phyloP scores from a whole-genome alignment of 2,888 invertebrate species.

The Amiota mariae region DNA sequence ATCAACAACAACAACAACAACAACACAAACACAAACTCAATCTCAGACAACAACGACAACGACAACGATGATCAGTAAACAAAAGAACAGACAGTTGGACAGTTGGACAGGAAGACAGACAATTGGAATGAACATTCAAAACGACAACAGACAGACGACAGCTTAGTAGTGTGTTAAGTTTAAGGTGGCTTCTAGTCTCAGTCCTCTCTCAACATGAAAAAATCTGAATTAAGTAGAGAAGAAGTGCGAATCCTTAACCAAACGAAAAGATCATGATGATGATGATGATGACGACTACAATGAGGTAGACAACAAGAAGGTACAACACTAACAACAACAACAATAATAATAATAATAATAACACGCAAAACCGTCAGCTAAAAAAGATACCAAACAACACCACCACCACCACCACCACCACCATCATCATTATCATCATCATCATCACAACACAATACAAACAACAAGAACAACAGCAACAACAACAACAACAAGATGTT shows the following conservation, averaged over 20 bases:
- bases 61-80: neutral
- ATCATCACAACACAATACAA: too few species aligned
- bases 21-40: too few species aligned
- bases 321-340: slow-evolving; percentile 19
- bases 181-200: too few species aligned
- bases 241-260: too few species aligned
- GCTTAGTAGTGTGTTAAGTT: too few species aligned
- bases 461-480: slow-evolving; percentile 21
- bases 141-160: too few species aligned
- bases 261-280: neutral
- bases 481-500: slow-evolving; percentile 22
- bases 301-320: neutral
- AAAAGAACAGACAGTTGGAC: neutral
- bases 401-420: slow-evolving; percentile 35
- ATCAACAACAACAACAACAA: slow-evolving; percentile 3
- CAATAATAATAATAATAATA: slow-evolving; percentile 40
- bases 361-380: slow-evolving; percentile 18
- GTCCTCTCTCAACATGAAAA: too few species aligned
- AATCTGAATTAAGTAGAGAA: too few species aligned
- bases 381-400: slow-evolving; percentile 30
- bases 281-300: neutral
- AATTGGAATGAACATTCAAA: neutral
- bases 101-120: neutral
- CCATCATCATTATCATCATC: too few species aligned
- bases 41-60: slow-evolving; percentile 11